Evolutionary conservation across 1,140 invertebrate genomes (phyloP).

Genomic region (Drosophila rufa): DNA sequence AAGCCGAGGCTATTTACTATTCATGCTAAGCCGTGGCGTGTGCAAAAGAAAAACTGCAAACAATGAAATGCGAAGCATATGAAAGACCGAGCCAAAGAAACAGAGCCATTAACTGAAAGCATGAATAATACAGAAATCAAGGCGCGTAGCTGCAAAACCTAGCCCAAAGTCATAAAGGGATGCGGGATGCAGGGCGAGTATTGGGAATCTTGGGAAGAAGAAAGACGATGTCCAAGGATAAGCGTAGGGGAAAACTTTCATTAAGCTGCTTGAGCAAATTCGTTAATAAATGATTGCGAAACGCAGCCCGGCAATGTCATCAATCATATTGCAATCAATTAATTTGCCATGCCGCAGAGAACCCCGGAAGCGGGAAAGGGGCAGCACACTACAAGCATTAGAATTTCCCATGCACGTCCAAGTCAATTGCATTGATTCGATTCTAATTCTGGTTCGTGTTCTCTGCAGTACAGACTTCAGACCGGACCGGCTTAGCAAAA

Average conservation of each 20-base stretch:
- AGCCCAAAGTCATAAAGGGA: slow-evolving; percentile 53
- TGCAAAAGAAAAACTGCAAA: slow-evolving; percentile 77
- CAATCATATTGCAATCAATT: slow-evolving; percentile 81
- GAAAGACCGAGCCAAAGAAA: slow-evolving; percentile 59
- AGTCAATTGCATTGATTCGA: slow-evolving; percentile 72
- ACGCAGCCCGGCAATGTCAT: slow-evolving; percentile 71
- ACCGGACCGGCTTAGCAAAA: slow-evolving; percentile 43
- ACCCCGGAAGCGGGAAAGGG: slow-evolving; percentile 15
- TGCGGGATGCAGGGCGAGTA: slow-evolving; percentile 6
- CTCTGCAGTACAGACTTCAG: slow-evolving; percentile 29
- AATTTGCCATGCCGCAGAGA: slow-evolving; percentile 52
- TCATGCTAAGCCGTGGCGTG: slow-evolving; percentile 76
- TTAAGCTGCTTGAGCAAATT: slow-evolving; percentile 72
- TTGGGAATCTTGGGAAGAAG: slow-evolving; percentile 7
- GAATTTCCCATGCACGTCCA: slow-evolving; percentile 68
- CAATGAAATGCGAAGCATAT: slow-evolving; percentile 65
- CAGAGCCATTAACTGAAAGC: slow-evolving; percentile 39
- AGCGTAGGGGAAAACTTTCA: slow-evolving; percentile 65
- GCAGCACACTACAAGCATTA: slow-evolving; percentile 13
- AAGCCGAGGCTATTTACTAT: slow-evolving; percentile 70
- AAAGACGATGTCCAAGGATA: not conserved
- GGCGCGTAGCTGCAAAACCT: slow-evolving; percentile 63
- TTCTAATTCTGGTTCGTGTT: slow-evolving; percentile 57
- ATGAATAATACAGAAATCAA: slow-evolving; percentile 77
- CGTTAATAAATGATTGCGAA: slow-evolving; percentile 75